Percentiles rank a stretch among this genome's conserved stretches.
Conservation (phyloP, 2,113 vertebrate genomes). For the Hiodon tergisus region DNA sequence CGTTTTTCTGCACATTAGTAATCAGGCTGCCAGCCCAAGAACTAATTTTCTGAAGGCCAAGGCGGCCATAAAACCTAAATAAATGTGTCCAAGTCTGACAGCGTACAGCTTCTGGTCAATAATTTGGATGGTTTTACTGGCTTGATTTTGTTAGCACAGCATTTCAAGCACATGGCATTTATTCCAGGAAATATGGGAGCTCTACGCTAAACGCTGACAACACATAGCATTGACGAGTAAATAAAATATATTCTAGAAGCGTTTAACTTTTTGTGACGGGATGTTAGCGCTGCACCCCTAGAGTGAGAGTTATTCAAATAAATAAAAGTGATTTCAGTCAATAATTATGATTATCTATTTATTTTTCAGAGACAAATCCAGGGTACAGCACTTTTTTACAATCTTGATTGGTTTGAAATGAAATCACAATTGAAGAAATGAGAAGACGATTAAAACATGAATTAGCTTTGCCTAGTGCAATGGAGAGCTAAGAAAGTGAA, state of each 20-base stretch:
- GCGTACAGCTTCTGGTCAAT: neutral
- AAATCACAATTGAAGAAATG: neutral
- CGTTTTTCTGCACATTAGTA: constrained; percentile 7
- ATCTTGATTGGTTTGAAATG: neutral
- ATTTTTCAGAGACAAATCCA: neutral
- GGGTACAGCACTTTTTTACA: neutral
- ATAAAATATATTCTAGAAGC: neutral
- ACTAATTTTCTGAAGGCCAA: constrained; percentile 14
- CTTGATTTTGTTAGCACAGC: neutral
- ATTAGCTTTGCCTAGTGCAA: neutral
- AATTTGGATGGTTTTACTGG: neutral
- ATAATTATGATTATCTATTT: neutral
- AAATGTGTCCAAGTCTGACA: constrained; percentile 6
- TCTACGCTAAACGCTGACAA: no score
- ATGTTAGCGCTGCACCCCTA: no score
- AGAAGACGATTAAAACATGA: neutral
- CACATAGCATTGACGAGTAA: neutral
- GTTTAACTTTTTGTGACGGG: no score
- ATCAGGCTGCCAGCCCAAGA: neutral
- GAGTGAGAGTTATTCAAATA: neutral
- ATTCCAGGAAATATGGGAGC: neutral
- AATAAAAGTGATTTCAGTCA: neutral
- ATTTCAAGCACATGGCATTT: neutral
- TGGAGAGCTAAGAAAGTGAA: neutral
- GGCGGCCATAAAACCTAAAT: constrained; percentile 7